Percentiles rank a stretch among this genome's conserved stretches.
phyloP scores from a whole-genome alignment of 2,113 vertebrate species.

The Etheostoma spectabile region DNA sequence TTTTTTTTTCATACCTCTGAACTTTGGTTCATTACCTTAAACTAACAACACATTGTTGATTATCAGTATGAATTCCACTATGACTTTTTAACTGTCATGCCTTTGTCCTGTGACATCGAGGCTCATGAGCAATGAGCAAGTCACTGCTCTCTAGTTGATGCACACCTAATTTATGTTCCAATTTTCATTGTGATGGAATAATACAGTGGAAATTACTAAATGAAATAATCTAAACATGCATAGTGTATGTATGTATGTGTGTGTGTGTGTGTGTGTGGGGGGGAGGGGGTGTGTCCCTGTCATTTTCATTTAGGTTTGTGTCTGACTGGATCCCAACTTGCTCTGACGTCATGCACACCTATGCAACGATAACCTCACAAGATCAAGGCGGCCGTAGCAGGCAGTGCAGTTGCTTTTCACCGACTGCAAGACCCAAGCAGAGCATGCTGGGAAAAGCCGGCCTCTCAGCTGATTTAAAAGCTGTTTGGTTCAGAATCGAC shows the following conservation, averaged over 20 bases:
- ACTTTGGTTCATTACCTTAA: not conserved
- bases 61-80: not conserved
- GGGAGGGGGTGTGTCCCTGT: not conserved
- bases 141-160: slow-evolving; percentile 27
- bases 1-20: not conserved
- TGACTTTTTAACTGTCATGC: not conserved
- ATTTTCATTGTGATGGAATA: not conserved
- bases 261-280: not conserved
- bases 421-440: too few species aligned
- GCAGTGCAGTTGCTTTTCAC: too few species aligned
- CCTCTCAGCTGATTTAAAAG: too few species aligned
- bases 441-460: too few species aligned
- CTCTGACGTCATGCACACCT: too few species aligned
- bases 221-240: not conserved
- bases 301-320: too few species aligned
- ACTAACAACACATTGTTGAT: not conserved
- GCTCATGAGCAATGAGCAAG: not conserved
- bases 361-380: too few species aligned
- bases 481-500: too few species aligned
- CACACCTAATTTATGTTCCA: not conserved
- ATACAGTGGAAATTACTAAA: not conserved
- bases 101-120: slow-evolving; percentile 1
- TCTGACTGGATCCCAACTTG: too few species aligned
- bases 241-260: not conserved
- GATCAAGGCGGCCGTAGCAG: too few species aligned